phyloP scores from a whole-genome alignment of 2,888 invertebrate species.

The Adineta ricciae region DNA sequence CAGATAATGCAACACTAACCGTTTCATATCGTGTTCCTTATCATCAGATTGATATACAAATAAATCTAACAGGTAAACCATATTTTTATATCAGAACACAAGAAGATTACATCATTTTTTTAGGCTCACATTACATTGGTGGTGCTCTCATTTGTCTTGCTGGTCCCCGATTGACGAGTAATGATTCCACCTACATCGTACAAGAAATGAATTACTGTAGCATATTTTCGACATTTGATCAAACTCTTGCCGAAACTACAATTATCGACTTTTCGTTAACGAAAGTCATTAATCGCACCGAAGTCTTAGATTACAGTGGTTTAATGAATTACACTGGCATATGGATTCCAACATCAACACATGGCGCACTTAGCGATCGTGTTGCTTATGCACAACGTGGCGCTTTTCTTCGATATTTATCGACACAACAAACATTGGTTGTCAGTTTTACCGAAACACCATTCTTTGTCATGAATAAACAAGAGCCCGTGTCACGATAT shows the following conservation, averaged over 20 bases:
- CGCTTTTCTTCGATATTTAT: not conserved
- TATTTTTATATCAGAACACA: not conserved
- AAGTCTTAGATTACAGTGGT: not conserved
- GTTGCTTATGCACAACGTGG: not conserved
- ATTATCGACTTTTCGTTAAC: not conserved
- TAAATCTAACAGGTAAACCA: not conserved
- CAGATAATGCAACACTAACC: not conserved
- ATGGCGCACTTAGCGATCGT: not conserved
- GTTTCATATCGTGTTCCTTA: not conserved
- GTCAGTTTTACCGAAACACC: not conserved
- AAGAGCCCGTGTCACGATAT: not conserved
- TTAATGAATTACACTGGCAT: not conserved
- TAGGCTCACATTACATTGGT: not conserved
- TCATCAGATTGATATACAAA: not conserved
- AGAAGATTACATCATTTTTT: not conserved
- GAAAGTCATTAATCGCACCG: not conserved
- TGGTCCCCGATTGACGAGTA: not conserved
- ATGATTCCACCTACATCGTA: not conserved
- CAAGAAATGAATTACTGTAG: not conserved
- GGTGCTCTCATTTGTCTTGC: not conserved
- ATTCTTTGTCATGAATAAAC: not conserved
- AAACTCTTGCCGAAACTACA: not conserved
- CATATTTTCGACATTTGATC: not conserved
- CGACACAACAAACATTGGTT: not conserved
- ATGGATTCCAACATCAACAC: not conserved